Evolutionary conservation across 2,113 vertebrate genomes (phyloP).

Genomic region (Anguilla japonica): DNA sequence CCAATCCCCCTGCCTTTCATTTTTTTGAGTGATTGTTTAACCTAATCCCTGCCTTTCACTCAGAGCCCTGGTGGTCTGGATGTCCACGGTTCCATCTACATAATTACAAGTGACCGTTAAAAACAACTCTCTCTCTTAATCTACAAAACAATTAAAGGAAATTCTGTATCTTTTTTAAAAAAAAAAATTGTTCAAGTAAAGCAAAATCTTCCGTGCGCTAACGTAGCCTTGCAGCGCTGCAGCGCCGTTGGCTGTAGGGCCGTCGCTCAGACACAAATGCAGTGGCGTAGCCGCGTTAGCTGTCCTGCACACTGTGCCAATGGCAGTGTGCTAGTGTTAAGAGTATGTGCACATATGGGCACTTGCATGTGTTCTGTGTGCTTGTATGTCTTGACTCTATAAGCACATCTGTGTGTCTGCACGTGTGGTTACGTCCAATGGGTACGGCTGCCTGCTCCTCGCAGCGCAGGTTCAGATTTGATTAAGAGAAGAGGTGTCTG

Average conservation of each 20-base stretch:
- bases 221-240: background rate
- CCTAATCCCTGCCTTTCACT: background rate
- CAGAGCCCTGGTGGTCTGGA: background rate
- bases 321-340: background rate
- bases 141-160: background rate
- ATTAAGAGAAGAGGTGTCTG: background rate
- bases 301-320: background rate
- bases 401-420: background rate
- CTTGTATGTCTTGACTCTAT: background rate
- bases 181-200: background rate
- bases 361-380: background rate
- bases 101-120: background rate
- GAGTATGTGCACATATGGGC: background rate
- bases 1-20: background rate
- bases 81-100: background rate
- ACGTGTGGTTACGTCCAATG: background rate
- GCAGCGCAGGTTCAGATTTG: background rate
- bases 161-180: background rate
- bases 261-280: background rate
- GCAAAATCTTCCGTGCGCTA: background rate
- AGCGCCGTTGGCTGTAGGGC: background rate
- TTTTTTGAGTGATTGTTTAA: background rate
- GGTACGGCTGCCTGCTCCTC: background rate
- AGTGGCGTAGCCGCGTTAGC: background rate
- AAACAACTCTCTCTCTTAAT: background rate